Conservation (phyloP, 2,113 vertebrate species). For the Polypterus senegalus region DNA sequence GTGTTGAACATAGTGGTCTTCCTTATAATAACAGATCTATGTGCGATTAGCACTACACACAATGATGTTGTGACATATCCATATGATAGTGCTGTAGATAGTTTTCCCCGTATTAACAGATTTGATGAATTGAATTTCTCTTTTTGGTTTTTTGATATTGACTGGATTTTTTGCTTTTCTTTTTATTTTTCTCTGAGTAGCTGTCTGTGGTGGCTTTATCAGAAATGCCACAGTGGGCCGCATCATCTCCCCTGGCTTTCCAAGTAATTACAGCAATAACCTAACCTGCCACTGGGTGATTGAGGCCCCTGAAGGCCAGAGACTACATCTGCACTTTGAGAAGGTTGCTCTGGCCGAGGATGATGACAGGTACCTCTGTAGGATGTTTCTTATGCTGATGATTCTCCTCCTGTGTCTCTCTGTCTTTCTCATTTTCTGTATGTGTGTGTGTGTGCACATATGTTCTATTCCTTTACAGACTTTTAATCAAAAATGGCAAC, state of each 20-base stretch:
- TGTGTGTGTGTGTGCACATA: neutral
- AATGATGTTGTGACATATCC: too few species aligned
- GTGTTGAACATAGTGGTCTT: too few species aligned
- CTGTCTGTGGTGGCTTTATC: slow-evolving; percentile 74
- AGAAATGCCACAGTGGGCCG: slow-evolving; percentile 80
- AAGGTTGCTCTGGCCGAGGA: slow-evolving; percentile 93
- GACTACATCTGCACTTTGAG: slow-evolving; percentile 88
- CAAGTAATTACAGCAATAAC: slow-evolving; percentile 96
- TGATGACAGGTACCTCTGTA: slow-evolving; percentile 73
- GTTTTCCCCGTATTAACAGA: too few species aligned
- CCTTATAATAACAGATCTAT: too few species aligned
- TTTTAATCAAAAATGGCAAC: slow-evolving; percentile 88
- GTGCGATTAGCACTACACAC: too few species aligned
- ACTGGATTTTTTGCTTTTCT: neutral
- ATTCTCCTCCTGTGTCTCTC: too few species aligned
- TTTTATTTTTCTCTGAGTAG: slow-evolving; percentile 41
- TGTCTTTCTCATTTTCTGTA: too few species aligned
- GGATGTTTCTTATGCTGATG: too few species aligned
- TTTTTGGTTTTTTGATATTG: too few species aligned
- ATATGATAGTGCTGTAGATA: too few species aligned
- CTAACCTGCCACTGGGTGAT: slow-evolving; percentile 93
- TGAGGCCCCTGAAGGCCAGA: slow-evolving; percentile 67
- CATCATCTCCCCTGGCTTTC: slow-evolving; percentile 82
- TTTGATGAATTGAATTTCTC: too few species aligned
- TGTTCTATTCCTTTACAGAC: slow-evolving; percentile 39